Percentiles rank a stretch among this genome's conserved stretches.
These are phyloP conservation scores for Akabosia matsudoensis DNA, from an alignment of 1,140 invertebrate genomes.

Conservation along the genomic window DNA sequence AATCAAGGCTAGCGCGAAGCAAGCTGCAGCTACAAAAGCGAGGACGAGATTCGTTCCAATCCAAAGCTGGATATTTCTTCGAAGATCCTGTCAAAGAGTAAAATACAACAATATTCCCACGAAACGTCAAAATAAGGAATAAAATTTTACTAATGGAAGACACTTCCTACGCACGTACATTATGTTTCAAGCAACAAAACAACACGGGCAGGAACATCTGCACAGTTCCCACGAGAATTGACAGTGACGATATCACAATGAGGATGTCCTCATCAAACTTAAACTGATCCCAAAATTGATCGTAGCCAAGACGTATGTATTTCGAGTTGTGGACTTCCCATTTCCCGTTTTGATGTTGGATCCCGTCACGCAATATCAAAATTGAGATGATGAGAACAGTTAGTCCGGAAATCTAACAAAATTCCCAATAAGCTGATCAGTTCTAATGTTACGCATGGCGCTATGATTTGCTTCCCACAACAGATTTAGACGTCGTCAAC, in stretches of 20 bases:
- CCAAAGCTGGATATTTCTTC: slow-evolving; percentile 2
- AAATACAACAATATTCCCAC: background rate
- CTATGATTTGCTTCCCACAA: no score
- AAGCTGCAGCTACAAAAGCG: background rate
- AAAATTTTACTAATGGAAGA: background rate
- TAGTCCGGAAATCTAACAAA: background rate
- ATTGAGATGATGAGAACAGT: slow-evolving; percentile 9
- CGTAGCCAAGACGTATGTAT: background rate
- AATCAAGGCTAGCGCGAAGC: background rate
- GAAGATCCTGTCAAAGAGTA: background rate
- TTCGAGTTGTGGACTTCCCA: slow-evolving; percentile 4
- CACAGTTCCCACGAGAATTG: slow-evolving; percentile 21
- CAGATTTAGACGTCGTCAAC: no score
- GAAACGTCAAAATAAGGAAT: background rate
- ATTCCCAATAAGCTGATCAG: background rate
- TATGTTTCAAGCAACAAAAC: slow-evolving; percentile 15
- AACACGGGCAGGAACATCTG: background rate
- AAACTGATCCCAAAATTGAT: slow-evolving; percentile 21
- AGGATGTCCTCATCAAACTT: slow-evolving; percentile 24
- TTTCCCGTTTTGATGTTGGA: slow-evolving; percentile 13
- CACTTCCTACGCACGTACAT: background rate
- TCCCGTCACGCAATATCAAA: background rate
- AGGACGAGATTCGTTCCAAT: slow-evolving; percentile 19
- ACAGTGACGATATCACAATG: background rate
- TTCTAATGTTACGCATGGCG: no score